phyloP scores from a whole-genome alignment of 1,140 invertebrate species.

The Neodiprion lecontei region DNA sequence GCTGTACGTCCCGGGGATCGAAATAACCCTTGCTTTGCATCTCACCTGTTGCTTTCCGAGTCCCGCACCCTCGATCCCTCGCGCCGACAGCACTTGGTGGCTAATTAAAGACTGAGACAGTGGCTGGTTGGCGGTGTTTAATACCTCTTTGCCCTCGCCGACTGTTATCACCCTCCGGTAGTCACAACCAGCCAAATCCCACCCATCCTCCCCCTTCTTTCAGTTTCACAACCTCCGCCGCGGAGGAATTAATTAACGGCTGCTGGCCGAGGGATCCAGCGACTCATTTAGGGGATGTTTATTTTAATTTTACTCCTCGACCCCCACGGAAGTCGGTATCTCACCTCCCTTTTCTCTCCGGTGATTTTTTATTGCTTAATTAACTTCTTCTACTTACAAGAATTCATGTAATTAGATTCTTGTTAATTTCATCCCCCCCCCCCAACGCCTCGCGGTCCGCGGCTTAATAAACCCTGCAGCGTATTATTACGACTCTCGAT shows the following conservation, averaged over 20 bases:
- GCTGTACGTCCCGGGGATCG: slow-evolving; percentile 28
- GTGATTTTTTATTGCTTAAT: slow-evolving; percentile 60
- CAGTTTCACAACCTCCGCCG: slow-evolving; percentile 45
- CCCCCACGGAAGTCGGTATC: not conserved
- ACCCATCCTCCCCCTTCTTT: slow-evolving; percentile 34
- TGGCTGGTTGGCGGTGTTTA: slow-evolving; percentile 53
- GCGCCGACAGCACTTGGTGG: slow-evolving; percentile 33
- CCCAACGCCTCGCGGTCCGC: slow-evolving; percentile 35
- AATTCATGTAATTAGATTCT: slow-evolving; percentile 56
- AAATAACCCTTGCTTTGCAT: slow-evolving; percentile 62
- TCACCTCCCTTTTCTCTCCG: slow-evolving; percentile 21
- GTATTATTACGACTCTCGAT: too few species aligned
- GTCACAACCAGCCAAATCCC: slow-evolving; percentile 18
- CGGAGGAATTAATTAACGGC: slow-evolving; percentile 56
- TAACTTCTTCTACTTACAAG: slow-evolving; percentile 42
- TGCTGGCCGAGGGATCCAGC: slow-evolving; percentile 40
- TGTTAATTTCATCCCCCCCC: slow-evolving; percentile 55
- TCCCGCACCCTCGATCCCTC: slow-evolving; percentile 35
- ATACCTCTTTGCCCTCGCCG: slow-evolving; percentile 36
- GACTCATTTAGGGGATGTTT: slow-evolving; percentile 59
- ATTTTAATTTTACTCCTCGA: slow-evolving; percentile 54
- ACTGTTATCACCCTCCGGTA: slow-evolving; percentile 31
- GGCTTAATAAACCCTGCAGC: too few species aligned
- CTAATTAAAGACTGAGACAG: slow-evolving; percentile 61
- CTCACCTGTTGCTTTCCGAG: slow-evolving; percentile 58